Percentiles rank a stretch among this genome's conserved stretches.
phyloP scores from a whole-genome alignment of 2,888 invertebrate genomes.

The Drosophila emarginata region DNA sequence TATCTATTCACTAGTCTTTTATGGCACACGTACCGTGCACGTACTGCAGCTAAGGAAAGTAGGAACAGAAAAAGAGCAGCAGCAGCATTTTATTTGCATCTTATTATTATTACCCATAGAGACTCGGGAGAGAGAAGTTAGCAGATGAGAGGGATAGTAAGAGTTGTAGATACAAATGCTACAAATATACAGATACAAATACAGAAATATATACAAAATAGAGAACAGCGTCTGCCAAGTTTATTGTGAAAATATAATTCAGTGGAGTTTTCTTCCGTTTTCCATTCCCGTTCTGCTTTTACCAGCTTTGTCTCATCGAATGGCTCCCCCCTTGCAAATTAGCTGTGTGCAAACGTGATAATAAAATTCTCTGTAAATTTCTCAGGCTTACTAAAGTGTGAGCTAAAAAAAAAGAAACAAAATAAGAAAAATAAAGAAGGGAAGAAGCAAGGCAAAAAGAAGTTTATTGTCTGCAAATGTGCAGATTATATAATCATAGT shows the following conservation, averaged over 20 bases:
- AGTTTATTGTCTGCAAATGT: constrained; percentile 73
- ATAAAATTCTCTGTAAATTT: constrained; percentile 57
- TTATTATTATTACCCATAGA: constrained; percentile 69
- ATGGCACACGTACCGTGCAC: constrained; percentile 18
- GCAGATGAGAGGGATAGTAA: neutral
- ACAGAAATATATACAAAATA: constrained; percentile 40
- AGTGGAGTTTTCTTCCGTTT: constrained; percentile 50
- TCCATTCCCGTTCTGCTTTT: neutral
- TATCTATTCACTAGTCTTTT: constrained; percentile 10
- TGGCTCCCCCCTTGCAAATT: constrained; percentile 47
- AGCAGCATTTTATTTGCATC: constrained; percentile 64
- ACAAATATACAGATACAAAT: constrained; percentile 29
- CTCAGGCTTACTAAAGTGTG: constrained; percentile 42
- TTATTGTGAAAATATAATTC: constrained; percentile 73
- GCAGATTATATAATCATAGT: constrained; percentile 66
- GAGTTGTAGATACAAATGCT: constrained; percentile 28
- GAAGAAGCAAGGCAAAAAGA: constrained; percentile 32
- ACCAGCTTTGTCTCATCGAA: neutral
- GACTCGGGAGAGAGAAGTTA: neutral
- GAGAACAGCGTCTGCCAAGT: constrained; percentile 49
- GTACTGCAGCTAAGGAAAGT: neutral
- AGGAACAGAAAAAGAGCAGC: neutral
- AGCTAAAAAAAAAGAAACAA: neutral
- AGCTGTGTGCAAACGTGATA: constrained; percentile 69
- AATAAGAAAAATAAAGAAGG: neutral